A percentile compares a stretch with the other conserved stretches of the same genome.
These are phyloP conservation scores for Homarus americanus DNA, from an alignment of 1,140 invertebrate species.

Conservation along the genomic window DNA sequence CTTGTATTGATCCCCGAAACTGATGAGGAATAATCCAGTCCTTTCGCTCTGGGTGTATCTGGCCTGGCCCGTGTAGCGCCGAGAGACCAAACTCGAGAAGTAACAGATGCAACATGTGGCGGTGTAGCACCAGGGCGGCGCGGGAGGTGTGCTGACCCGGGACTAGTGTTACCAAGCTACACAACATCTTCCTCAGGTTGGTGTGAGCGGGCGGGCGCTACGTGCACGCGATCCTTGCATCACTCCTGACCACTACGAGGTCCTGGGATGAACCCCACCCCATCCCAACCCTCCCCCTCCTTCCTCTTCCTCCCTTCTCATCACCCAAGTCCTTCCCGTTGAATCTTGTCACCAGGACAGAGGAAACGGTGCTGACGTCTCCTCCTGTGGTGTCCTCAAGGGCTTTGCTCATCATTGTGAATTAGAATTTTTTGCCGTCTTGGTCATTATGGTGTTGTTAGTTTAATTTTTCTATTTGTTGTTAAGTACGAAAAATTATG, in stretches of 20 bases:
- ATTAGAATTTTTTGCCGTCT: too few relatives aligned
- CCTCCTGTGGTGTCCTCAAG: too few relatives aligned
- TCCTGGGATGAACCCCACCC: not conserved
- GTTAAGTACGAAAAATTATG: too few relatives aligned
- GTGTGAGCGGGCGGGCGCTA: not conserved
- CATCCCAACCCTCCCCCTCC: not conserved
- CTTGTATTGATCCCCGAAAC: not conserved
- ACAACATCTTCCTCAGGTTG: not conserved
- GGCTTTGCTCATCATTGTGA: too few relatives aligned
- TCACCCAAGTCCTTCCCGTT: not conserved
- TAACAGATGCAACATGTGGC: too few relatives aligned
- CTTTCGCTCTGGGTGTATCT: slow-evolving; percentile 18
- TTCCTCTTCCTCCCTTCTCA: not conserved
- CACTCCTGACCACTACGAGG: not conserved
- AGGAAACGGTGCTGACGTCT: too few relatives aligned
- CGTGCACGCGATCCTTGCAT: not conserved
- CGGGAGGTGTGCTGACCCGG: too few relatives aligned
- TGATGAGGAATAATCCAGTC: slow-evolving; percentile 20
- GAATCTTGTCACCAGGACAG: too few relatives aligned
- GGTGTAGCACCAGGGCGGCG: too few relatives aligned
- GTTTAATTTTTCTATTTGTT: too few relatives aligned
- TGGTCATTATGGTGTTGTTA: too few relatives aligned
- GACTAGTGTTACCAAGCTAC: not conserved
- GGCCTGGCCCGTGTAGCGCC: not conserved
- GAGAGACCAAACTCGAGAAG: not conserved